Evolutionary conservation across 2,888 invertebrate species (phyloP).

Genomic region (Nomada fucata): DNA sequence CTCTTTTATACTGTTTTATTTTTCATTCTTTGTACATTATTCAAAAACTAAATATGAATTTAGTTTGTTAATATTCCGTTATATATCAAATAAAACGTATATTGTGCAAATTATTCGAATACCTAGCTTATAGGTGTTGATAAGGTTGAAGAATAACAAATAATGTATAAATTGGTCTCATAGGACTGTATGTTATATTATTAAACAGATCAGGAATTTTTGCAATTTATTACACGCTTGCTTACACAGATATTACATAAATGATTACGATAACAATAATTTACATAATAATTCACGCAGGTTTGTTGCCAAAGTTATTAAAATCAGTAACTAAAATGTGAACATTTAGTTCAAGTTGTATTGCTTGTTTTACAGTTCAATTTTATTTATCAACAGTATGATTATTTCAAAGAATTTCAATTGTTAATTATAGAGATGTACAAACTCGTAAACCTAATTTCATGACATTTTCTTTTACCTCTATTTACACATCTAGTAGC

Average conservation of each 20-base stretch:
- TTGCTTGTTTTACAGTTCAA: slow-evolving; percentile 22
- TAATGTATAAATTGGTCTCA: slow-evolving; percentile 11
- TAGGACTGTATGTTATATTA: slow-evolving; percentile 55
- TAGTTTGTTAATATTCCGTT: not conserved
- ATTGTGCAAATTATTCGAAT: not conserved
- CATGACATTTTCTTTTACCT: slow-evolving; percentile 55
- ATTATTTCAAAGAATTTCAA: slow-evolving; percentile 43
- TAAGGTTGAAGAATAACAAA: not conserved
- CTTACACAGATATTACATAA: slow-evolving; percentile 53
- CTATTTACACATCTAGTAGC: slow-evolving; percentile 72
- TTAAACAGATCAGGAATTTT: slow-evolving; percentile 52
- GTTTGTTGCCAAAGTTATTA: slow-evolving; percentile 9
- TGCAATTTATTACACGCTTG: slow-evolving; percentile 56
- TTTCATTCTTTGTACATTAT: not conserved
- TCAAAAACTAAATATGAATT: too few relatives aligned
- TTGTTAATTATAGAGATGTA: slow-evolving; percentile 66
- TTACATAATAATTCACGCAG: slow-evolving; percentile 22
- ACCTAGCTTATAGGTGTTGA: not conserved
- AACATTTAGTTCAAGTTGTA: slow-evolving; percentile 37
- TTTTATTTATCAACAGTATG: slow-evolving; percentile 40
- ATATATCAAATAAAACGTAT: not conserved
- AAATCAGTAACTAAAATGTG: slow-evolving; percentile 38
- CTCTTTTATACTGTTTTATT: not conserved
- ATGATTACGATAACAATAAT: slow-evolving; percentile 48
- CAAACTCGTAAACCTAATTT: slow-evolving; percentile 76